Percentiles rank a stretch among this genome's conserved stretches.
phyloP scores from a whole-genome alignment of 1,140 invertebrate genomes.

The Drosophila carrolli region DNA sequence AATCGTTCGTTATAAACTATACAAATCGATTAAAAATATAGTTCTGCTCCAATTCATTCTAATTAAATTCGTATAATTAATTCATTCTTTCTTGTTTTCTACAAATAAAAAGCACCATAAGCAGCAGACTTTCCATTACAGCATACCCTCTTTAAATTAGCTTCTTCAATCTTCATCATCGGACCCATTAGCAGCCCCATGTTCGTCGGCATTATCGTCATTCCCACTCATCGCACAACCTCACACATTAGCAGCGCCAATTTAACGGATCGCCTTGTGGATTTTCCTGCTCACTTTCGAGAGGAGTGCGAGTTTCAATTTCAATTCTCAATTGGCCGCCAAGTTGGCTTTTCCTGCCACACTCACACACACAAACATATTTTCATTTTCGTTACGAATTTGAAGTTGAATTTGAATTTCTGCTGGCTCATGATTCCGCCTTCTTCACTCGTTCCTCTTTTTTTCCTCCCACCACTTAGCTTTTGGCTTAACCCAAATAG shows the following conservation, averaged over 20 bases:
- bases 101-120: neutral
- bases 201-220: slow-evolving; percentile 17
- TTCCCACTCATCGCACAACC: slow-evolving; percentile 19
- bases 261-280: slow-evolving; percentile 34
- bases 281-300: slow-evolving; percentile 8
- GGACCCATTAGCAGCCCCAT: slow-evolving; percentile 37
- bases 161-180: slow-evolving; percentile 37
- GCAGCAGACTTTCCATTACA: slow-evolving; percentile 19
- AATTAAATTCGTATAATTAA: slow-evolving; percentile 7
- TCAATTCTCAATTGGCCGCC: slow-evolving; percentile 67
- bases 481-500: slow-evolving; percentile 71
- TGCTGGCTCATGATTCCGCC: slow-evolving; percentile 44
- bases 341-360: slow-evolving; percentile 51
- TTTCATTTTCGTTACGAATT: slow-evolving; percentile 58
- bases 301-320: slow-evolving; percentile 70
- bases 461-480: slow-evolving; percentile 24
- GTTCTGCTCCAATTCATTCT: slow-evolving; percentile 29
- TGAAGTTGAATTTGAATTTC: slow-evolving; percentile 43
- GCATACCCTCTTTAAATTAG: slow-evolving; percentile 13
- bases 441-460: slow-evolving; percentile 5
- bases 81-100: slow-evolving; percentile 10
- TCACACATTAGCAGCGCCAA: slow-evolving; percentile 55
- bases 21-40: slow-evolving; percentile 16
- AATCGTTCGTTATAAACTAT: neutral
- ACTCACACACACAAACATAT: slow-evolving; percentile 1